phyloP scores from a whole-genome alignment of 2,113 vertebrate species.

The Paralichthys olivaceus region DNA sequence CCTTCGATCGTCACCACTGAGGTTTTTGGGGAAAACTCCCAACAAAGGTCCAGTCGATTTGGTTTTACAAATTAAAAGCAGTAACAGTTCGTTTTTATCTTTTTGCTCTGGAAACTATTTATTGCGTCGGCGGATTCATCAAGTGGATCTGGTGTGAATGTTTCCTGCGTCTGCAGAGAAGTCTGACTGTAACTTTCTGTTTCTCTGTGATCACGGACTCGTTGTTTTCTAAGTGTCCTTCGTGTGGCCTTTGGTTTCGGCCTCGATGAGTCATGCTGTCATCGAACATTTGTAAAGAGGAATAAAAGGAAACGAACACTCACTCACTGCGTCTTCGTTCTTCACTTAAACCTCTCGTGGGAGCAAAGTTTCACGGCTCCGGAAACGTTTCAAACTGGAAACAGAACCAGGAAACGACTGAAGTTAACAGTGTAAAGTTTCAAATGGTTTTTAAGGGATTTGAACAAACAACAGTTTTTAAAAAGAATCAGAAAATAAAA shows the following conservation, averaged over 20 bases:
- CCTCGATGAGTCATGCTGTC: conserved; percentile 47
- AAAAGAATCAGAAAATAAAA: no score
- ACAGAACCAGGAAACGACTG: no score
- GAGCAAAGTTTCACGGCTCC: no score
- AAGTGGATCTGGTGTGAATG: conserved; percentile 22
- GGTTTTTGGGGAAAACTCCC: conserved; percentile 13
- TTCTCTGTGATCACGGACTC: conserved; percentile 49
- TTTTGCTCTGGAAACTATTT: conserved; percentile 63
- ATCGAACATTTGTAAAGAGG: conserved; percentile 70
- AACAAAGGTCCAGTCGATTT: conserved; percentile 52
- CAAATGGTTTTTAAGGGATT: no score
- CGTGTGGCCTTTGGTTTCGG: conserved; percentile 61
- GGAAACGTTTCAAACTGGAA: no score
- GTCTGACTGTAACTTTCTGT: background rate
- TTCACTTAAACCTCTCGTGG: background rate
- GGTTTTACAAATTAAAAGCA: conserved; percentile 73
- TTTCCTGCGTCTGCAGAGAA: background rate
- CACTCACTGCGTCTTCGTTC: background rate
- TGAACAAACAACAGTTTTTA: no score
- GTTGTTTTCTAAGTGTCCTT: conserved; percentile 77
- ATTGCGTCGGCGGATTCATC: conserved; percentile 53
- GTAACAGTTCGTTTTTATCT: conserved; percentile 14
- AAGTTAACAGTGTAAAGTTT: no score
- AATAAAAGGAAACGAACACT: conserved; percentile 75
- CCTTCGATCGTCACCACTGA: background rate